These are phyloP conservation scores for Sarcophaga caerulescens DNA, from an alignment of 2,888 invertebrate species.

Conservation along the genomic window DNA sequence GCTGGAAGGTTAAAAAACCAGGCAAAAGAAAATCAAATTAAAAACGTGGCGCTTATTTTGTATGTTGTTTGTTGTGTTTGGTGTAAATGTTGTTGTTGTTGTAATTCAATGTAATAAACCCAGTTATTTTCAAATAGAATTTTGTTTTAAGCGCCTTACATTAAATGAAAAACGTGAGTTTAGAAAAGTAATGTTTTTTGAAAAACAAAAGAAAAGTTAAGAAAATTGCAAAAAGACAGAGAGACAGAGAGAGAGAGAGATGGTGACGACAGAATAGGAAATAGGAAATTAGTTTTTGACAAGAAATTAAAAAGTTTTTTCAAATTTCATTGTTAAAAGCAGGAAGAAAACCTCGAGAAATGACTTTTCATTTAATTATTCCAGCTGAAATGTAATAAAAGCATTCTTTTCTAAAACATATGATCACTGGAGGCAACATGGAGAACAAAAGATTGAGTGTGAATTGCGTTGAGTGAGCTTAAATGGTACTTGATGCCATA, in stretches of 20 bases:
- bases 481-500: too few relatives aligned
- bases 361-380: too few relatives aligned
- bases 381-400: too few relatives aligned
- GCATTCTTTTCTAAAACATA: too few relatives aligned
- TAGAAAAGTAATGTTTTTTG: not conserved
- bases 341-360: too few relatives aligned
- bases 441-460: too few relatives aligned
- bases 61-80: too few relatives aligned
- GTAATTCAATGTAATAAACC: slow-evolving; percentile 20
- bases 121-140: slow-evolving; percentile 15
- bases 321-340: too few relatives aligned
- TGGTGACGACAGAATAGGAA: not conserved
- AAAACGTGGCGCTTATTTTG: slow-evolving; percentile 20
- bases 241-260: not conserved
- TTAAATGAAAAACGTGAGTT: slow-evolving; percentile 32
- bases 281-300: not conserved
- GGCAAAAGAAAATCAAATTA: slow-evolving; percentile 1
- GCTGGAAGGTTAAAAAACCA: not conserved
- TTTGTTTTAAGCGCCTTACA: not conserved
- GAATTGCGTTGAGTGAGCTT: too few relatives aligned
- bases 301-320: too few relatives aligned
- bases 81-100: not conserved
- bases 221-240: not conserved
- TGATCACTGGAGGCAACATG: too few relatives aligned
- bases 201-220: not conserved